phyloP scores from a whole-genome alignment of 2,888 invertebrate species.

The Boloria euphrosyne region DNA sequence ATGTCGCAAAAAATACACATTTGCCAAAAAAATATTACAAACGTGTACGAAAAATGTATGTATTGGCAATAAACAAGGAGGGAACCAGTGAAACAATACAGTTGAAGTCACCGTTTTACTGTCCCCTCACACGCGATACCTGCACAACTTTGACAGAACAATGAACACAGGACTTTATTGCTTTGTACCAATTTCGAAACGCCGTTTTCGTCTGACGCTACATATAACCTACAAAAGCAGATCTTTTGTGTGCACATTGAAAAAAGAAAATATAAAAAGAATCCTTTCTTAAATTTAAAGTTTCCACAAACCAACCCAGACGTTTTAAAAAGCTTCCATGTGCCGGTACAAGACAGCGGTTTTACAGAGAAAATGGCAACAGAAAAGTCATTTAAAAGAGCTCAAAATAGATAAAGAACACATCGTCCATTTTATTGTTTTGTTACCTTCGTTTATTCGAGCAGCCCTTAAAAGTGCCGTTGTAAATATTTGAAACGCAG shows the following conservation, averaged over 20 bases:
- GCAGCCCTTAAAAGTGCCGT: slow-evolving; percentile 9
- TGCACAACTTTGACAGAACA: slow-evolving; percentile 13
- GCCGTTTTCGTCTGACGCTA: background rate
- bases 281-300: too few relatives aligned
- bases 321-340: too few relatives aligned
- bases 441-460: background rate
- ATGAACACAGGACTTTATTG: slow-evolving; percentile 22
- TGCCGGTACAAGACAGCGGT: too few relatives aligned
- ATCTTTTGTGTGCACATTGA: background rate
- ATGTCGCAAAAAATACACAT: slow-evolving; percentile 1
- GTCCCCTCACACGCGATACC: slow-evolving; percentile 29
- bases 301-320: too few relatives aligned
- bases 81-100: slow-evolving; percentile 25
- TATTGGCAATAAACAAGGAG: slow-evolving; percentile 19
- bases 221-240: background rate
- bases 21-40: slow-evolving; percentile 3
- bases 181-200: slow-evolving; percentile 12
- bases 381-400: background rate
- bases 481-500: slow-evolving; percentile 30
- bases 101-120: slow-evolving; percentile 26
- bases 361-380: too few relatives aligned
- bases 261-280: background rate
- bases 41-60: slow-evolving; percentile 21
- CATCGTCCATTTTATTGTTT: slow-evolving; percentile 1
- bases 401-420: background rate